phyloP scores from a whole-genome alignment of 2,888 invertebrate genomes.

The Cantharis nigra region DNA sequence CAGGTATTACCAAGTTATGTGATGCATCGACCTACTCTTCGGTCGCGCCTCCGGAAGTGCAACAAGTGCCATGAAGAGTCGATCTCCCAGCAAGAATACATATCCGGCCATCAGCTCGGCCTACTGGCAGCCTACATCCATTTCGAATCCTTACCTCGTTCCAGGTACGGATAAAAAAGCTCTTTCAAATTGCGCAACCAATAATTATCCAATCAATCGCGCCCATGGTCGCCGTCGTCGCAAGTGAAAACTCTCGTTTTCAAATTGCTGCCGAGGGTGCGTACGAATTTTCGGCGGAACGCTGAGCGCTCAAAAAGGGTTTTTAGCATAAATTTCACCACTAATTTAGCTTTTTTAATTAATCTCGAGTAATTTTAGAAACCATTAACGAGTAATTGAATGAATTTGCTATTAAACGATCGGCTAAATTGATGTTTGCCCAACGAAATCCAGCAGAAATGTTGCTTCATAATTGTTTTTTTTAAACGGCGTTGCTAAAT shows the following conservation, averaged over 20 bases:
- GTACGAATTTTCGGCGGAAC: neutral
- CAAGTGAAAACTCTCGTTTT: neutral
- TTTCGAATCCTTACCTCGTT: constrained; percentile 79
- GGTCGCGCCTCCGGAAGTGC: constrained; percentile 33
- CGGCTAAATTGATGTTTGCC: neutral
- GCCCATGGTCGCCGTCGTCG: neutral
- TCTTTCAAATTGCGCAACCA: constrained; percentile 11
- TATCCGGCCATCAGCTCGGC: constrained; percentile 84
- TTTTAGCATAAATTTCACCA: neutral
- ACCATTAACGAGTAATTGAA: neutral
- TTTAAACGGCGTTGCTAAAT: neutral
- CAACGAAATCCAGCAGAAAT: neutral
- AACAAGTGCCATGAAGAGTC: constrained; percentile 51
- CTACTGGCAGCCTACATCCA: constrained; percentile 82
- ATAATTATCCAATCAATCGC: neutral
- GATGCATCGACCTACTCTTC: constrained; percentile 29
- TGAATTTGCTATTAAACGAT: neutral
- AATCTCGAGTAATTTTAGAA: neutral
- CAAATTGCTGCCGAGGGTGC: neutral
- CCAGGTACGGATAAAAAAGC: constrained; percentile 67
- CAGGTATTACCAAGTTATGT: constrained; percentile 23
- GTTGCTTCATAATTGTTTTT: neutral
- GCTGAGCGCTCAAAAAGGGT: neutral
- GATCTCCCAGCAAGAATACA: constrained; percentile 40
- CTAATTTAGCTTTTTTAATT: neutral